Evolutionary conservation across 2,113 vertebrate species (phyloP).

Genomic region (Ameiurus melas): DNA sequence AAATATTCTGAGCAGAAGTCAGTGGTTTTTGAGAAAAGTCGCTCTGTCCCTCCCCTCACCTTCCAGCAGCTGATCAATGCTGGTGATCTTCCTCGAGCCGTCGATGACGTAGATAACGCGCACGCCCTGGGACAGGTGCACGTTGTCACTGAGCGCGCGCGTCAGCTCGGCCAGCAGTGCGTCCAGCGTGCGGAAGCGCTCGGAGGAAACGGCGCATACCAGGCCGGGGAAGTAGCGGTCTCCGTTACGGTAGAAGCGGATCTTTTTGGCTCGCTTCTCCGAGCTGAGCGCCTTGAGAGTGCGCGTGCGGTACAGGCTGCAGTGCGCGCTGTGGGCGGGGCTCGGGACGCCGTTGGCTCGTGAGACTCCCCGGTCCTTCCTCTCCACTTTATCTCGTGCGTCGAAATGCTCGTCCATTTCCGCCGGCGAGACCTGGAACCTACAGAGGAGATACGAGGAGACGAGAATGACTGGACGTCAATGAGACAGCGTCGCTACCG

Average conservation of each 20-base stretch:
- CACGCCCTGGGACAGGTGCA: slow-evolving; percentile 96
- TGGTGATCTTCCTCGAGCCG: slow-evolving; percentile 84
- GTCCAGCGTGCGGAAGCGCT: slow-evolving; percentile 92
- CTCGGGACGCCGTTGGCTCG: slow-evolving; percentile 90
- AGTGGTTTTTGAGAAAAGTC: too few relatives aligned
- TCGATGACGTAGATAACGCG: slow-evolving; percentile 93
- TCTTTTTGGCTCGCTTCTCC: slow-evolving; percentile 96
- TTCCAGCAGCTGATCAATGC: slow-evolving; percentile 88
- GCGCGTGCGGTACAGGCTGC: slow-evolving; percentile 95
- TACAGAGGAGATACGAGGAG: background rate
- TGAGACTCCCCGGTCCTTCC: slow-evolving; percentile 79
- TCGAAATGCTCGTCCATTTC: slow-evolving; percentile 98
- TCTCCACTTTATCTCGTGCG: slow-evolving; percentile 87
- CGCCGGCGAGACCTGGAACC: slow-evolving; percentile 18
- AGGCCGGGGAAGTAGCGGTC: slow-evolving; percentile 97
- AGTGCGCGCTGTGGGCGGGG: slow-evolving; percentile 96
- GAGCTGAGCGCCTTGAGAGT: slow-evolving; percentile 91
- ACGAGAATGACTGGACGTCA: background rate
- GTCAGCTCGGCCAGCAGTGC: slow-evolving; percentile 94
- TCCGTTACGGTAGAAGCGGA: slow-evolving; percentile 96
- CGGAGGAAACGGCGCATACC: slow-evolving; percentile 91
- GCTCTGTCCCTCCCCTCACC: slow-evolving; percentile 68
- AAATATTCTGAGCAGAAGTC: background rate
- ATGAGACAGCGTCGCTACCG: background rate
- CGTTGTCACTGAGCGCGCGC: slow-evolving; percentile 95